These are phyloP conservation scores for Boleophthalmus pectinirostris DNA, from an alignment of 2,113 vertebrate genomes.

Conservation along the genomic window DNA sequence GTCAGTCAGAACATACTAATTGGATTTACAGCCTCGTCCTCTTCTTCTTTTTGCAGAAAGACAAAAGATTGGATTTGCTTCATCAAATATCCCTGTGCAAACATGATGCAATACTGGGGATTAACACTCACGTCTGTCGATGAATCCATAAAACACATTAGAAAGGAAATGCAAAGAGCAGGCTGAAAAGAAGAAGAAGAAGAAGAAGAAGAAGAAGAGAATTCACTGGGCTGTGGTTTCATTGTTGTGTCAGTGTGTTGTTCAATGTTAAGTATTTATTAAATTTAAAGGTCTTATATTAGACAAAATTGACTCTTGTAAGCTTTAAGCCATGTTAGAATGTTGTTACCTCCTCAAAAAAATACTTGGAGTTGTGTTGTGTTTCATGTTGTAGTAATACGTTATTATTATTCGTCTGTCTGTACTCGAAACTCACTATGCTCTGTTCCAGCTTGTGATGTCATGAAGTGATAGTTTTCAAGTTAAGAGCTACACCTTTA, in stretches of 20 bases:
- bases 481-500: too few species aligned
- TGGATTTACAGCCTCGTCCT: conserved; percentile 65
- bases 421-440: too few species aligned
- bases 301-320: too few species aligned
- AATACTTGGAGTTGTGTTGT: too few species aligned
- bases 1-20: conserved; percentile 53
- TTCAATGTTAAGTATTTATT: background rate
- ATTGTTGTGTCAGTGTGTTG: conserved; percentile 1
- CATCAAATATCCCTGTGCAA: conserved; percentile 47
- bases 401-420: too few species aligned
- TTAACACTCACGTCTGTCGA: conserved; percentile 40
- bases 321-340: too few species aligned
- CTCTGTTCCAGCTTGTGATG: too few species aligned
- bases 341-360: too few species aligned
- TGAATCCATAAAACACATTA: conserved; percentile 39
- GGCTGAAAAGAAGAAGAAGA: conserved; percentile 4
- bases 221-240: conserved; percentile 47
- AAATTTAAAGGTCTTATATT: too few species aligned
- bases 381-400: too few species aligned
- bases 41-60: conserved; percentile 41
- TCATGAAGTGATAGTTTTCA: too few species aligned
- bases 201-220: conserved; percentile 11
- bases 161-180: conserved; percentile 41
- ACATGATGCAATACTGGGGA: conserved; percentile 53
- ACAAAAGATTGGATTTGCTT: conserved; percentile 60